Conservation (phyloP, 2,888 invertebrate species). For the Caenorhabditis sinica region DNA sequence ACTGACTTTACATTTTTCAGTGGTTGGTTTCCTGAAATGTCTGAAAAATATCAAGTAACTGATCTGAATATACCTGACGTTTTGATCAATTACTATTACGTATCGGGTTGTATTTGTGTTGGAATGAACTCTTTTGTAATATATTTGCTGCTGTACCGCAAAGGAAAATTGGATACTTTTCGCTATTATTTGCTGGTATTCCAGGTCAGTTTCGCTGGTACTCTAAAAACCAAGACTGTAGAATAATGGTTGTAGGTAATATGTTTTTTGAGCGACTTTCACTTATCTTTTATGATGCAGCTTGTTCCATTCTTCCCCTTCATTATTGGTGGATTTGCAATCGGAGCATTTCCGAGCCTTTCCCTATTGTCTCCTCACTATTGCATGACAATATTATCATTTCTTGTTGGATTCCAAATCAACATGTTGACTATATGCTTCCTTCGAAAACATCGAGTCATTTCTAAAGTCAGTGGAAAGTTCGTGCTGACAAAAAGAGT, state of each 20-base stretch:
- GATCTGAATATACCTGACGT: neutral
- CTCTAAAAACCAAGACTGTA: no score
- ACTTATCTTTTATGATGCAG: slow-evolving; percentile 44
- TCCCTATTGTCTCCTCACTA: slow-evolving; percentile 1
- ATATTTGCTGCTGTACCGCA: slow-evolving; percentile 3
- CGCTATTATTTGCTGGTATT: slow-evolving; percentile 28
- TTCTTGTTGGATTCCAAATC: slow-evolving; percentile 25
- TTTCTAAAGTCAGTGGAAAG: slow-evolving; percentile 10
- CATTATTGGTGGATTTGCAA: slow-evolving; percentile 8
- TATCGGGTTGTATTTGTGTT: slow-evolving; percentile 14
- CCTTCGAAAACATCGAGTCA: slow-evolving; percentile 22
- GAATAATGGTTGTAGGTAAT: slow-evolving; percentile 13
- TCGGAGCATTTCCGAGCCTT: slow-evolving; percentile 11
- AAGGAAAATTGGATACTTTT: slow-evolving; percentile 33
- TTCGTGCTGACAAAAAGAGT: neutral
- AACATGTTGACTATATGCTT: slow-evolving; percentile 30
- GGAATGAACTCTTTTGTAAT: slow-evolving; percentile 6
- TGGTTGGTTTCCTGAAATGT: neutral
- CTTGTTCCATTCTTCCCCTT: slow-evolving; percentile 37
- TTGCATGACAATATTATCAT: slow-evolving; percentile 14
- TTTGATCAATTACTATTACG: slow-evolving; percentile 22
- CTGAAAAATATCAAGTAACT: neutral
- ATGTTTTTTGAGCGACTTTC: slow-evolving; percentile 21
- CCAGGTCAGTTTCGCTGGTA: neutral
- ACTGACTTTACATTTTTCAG: neutral